phyloP scores from a whole-genome alignment of 2,797 vertebrate species.

The Pangasius djambal region DNA sequence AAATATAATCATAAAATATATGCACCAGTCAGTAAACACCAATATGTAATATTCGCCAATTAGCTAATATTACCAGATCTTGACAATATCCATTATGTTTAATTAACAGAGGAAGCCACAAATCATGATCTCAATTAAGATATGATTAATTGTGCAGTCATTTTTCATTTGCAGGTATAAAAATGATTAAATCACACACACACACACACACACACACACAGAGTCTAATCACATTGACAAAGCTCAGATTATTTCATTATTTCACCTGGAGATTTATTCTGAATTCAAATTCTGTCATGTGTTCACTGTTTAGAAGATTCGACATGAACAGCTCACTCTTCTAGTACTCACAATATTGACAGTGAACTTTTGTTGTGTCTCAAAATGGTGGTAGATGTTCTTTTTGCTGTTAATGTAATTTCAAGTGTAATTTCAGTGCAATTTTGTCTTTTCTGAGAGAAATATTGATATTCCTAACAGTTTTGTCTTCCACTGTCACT shows the following conservation, averaged over 20 bases:
- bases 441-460: background rate
- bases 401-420: background rate
- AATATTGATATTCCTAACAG: background rate
- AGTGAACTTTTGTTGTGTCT: background rate
- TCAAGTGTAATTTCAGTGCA: background rate
- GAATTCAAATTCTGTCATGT: background rate
- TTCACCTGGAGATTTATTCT: background rate
- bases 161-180: slow-evolving; percentile 15
- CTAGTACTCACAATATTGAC: background rate
- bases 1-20: background rate
- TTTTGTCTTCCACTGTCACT: background rate
- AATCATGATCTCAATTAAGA: slow-evolving; percentile 1
- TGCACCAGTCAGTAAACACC: background rate
- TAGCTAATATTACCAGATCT: background rate
- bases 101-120: background rate
- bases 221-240: background rate
- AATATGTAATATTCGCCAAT: background rate
- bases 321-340: background rate
- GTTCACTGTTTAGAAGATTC: background rate
- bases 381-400: background rate
- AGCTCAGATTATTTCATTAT: slow-evolving; percentile 26
- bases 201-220: background rate
- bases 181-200: background rate
- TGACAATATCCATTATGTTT: background rate
- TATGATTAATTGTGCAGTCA: background rate